A percentile compares a stretch with the other conserved stretches of the same genome.
These are phyloP conservation scores for Acrossocheilus wenchowensis DNA, from an alignment of 2,797 vertebrate genomes.

Conservation along the genomic window DNA sequence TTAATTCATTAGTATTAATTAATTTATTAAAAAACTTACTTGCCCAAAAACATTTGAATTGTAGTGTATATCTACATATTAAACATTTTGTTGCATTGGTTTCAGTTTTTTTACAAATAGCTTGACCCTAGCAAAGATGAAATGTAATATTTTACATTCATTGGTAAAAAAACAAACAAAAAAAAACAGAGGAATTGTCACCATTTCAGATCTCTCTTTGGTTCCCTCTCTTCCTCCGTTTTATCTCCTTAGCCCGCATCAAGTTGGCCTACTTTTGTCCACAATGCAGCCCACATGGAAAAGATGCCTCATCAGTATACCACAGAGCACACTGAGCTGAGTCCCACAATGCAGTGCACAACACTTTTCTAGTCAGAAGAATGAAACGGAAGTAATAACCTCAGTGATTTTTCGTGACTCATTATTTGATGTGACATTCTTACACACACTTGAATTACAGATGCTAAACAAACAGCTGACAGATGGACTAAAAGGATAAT, in stretches of 20 bases:
- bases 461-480: background rate
- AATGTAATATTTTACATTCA: background rate
- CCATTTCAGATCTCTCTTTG: constrained; percentile 4
- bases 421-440: constrained; percentile 7
- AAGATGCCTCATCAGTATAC: constrained; percentile 15
- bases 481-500: background rate
- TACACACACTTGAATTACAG: background rate
- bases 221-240: background rate
- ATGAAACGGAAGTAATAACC: constrained; percentile 2
- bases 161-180: background rate
- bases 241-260: background rate
- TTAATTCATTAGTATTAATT: background rate
- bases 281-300: constrained; percentile 32
- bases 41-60: background rate
- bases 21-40: background rate
- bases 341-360: background rate
- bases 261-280: constrained; percentile 40
- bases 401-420: background rate
- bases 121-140: background rate
- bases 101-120: background rate
- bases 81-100: background rate
- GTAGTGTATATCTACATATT: background rate
- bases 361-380: background rate
- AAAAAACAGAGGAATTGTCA: constrained; percentile 41
- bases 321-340: background rate